A percentile compares a stretch with the other conserved stretches of the same genome.
phyloP scores from a whole-genome alignment of 2,113 vertebrate species.

The Sprattus sprattus region DNA sequence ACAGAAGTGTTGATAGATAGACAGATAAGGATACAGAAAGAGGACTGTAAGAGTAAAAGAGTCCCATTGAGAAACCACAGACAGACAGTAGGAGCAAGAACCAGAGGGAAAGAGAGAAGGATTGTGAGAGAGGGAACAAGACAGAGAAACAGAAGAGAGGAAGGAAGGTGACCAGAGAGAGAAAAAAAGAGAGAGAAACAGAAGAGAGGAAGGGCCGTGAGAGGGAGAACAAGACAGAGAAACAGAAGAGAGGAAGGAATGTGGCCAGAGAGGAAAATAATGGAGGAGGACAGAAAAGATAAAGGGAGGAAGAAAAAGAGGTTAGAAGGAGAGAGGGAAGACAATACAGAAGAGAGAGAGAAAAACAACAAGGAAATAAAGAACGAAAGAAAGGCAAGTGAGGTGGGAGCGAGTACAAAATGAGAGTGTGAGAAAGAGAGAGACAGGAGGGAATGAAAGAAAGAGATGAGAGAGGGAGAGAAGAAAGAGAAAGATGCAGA shows the following conservation, averaged over 20 bases:
- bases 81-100: no score
- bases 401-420: no score
- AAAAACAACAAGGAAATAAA: not conserved
- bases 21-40: no score
- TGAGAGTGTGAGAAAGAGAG: no score
- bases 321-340: not conserved
- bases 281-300: not conserved
- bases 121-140: constrained; percentile 8
- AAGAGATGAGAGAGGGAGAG: no score
- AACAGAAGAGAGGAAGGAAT: not conserved
- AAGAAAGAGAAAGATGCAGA: no score
- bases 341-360: not conserved
- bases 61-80: not conserved
- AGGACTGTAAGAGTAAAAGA: no score
- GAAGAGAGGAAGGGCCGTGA: not conserved
- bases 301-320: not conserved
- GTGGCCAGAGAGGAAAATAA: not conserved
- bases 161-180: not conserved
- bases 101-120: not conserved
- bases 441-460: no score
- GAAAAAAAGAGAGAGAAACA: not conserved
- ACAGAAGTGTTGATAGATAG: no score
- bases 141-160: not conserved
- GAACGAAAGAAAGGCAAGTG: not conserved
- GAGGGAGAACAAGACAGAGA: not conserved